Evolutionary conservation across 2,888 invertebrate genomes (phyloP), one percentile per base, ranked within the genome.

Genomic region (Steinernema hermaphroditum): DNA sequence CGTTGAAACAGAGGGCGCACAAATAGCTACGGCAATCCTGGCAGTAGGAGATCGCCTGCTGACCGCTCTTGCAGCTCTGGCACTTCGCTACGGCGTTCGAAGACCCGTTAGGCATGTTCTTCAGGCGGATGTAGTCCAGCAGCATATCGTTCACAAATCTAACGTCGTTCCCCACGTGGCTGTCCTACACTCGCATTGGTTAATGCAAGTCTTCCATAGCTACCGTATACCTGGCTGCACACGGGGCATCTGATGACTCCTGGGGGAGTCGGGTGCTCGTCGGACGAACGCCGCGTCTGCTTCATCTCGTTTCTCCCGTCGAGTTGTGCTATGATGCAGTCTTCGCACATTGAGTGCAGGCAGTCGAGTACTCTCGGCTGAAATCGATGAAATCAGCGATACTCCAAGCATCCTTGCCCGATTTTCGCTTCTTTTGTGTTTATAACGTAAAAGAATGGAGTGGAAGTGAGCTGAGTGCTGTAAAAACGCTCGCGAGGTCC

Each of bases 331-430:
- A 82, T 84, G 49, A 96, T 90, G 89, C 96, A 96, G 80, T 91
- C 91, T 89, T 94, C 93, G 89, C 96, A 96, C 89, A 94, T 95
- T 70, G 93, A 93, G 90, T 96, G 96, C 87, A 96, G 91, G 89
- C 96, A 96, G 84, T 92, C 92, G 86, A 96, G 90, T 78, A 96
- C 92, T 81, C 94, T 91, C 75, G 96, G 95, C 87, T 91, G 70
- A 49, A 80, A 75, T 12, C 37, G 37, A 37, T 37, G 6, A 12
- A 37, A 12, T 37, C 12, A 37, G 37, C 37, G 12, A 37, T 22
- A 49, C 27, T n/a, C n/a, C n/a, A n/a, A n/a, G n/a, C n/a, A n/a
- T n/a, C n/a, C n/a, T 27, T 16, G 16, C 27, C 2, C 16, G 6
- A 34, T 24, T 46, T 37, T 4, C 22, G 4, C 4, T 12, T 24